Conservation (phyloP, 2,797 vertebrate genomes). For the Ceryle rudis region DNA sequence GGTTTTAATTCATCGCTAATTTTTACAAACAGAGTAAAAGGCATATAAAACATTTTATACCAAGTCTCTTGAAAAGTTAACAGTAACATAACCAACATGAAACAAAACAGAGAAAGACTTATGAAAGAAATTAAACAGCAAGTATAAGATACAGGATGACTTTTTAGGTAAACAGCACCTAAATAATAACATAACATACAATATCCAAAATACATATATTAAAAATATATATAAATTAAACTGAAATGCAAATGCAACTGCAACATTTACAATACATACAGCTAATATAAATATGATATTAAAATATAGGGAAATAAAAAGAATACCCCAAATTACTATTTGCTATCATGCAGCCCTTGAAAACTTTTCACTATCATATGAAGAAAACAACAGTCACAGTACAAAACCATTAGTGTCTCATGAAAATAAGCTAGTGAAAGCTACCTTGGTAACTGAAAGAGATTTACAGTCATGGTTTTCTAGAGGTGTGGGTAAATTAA, state of each 20-base stretch:
- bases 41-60: neutral
- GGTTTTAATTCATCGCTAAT: conserved; percentile 50
- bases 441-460: conserved; percentile 33
- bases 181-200: neutral
- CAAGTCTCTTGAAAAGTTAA: conserved; percentile 17
- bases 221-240: neutral
- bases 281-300: neutral
- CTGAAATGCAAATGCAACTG: neutral
- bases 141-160: neutral
- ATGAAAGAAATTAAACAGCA: neutral
- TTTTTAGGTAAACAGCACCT: neutral
- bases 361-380: neutral
- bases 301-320: neutral
- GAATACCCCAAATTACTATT: neutral
- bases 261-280: neutral
- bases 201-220: neutral
- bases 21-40: conserved; percentile 50
- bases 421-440: conserved; percentile 56
- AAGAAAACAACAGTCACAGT: conserved; percentile 12
- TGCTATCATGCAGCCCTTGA: neutral
- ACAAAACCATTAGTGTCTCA: conserved; percentile 44
- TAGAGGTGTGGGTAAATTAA: conserved; percentile 26
- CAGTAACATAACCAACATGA: neutral
- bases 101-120: conserved; percentile 7
- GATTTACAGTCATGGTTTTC: conserved; percentile 14